phyloP scores from a whole-genome alignment of 2,888 invertebrate genomes.

The Acrobeloides nanus region DNA sequence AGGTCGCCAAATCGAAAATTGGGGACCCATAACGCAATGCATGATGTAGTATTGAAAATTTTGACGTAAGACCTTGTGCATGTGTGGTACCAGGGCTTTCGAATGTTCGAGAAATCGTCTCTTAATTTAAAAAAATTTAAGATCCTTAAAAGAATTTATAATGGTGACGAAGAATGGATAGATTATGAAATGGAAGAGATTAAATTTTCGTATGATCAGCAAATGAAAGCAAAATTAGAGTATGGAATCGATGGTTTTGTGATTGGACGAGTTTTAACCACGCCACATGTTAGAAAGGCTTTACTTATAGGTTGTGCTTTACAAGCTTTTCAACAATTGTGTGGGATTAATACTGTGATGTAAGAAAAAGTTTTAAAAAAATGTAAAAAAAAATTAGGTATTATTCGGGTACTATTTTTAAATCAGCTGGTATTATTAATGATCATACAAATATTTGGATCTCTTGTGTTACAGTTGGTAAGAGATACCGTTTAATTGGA shows the following conservation, averaged over 20 bases:
- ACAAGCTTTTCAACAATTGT: conserved; percentile 60
- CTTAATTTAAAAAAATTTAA: background rate
- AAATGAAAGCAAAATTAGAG: too few species aligned
- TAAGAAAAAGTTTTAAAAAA: conserved; percentile 28
- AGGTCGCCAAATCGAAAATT: too few species aligned
- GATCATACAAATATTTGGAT: conserved; percentile 45
- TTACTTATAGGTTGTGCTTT: conserved; percentile 59
- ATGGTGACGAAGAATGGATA: conserved; percentile 38
- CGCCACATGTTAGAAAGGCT: conserved; percentile 53
- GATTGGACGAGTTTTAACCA: conserved; percentile 19
- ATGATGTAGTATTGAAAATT: too few species aligned
- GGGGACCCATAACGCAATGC: too few species aligned
- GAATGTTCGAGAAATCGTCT: too few species aligned
- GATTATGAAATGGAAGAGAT: conserved; percentile 42
- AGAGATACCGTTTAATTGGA: too few species aligned
- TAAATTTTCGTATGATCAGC: conserved; percentile 16
- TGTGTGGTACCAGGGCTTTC: too few species aligned
- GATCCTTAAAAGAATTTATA: conserved; percentile 30
- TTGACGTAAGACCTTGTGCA: too few species aligned
- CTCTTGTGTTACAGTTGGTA: conserved; percentile 28
- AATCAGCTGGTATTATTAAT: conserved; percentile 39
- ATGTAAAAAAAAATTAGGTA: conserved; percentile 22
- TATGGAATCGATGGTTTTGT: too few species aligned
- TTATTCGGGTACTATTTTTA: conserved; percentile 44
- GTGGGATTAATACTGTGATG: conserved; percentile 61